Conservation (phyloP, 1,140 invertebrate species). For the Adoxophyes honmai region DNA sequence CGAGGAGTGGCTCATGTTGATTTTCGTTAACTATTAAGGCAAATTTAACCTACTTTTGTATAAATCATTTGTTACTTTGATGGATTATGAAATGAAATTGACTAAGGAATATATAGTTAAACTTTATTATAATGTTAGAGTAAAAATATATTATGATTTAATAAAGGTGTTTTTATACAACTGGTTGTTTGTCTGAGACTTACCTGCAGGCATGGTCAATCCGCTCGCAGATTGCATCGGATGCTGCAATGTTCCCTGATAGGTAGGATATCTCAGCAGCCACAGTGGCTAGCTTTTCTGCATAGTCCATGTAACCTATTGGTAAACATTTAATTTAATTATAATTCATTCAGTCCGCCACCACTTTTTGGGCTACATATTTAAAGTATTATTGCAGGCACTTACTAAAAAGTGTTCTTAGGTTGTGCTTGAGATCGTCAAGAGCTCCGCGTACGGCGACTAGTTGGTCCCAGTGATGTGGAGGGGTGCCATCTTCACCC, state of each 20-base stretch:
- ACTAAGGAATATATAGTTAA: slow-evolving; percentile 13
- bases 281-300: slow-evolving; percentile 70
- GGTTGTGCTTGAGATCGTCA: slow-evolving; percentile 65
- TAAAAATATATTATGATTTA: slow-evolving; percentile 52
- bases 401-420: slow-evolving; percentile 63
- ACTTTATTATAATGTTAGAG: slow-evolving; percentile 15
- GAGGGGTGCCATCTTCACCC: slow-evolving; percentile 65
- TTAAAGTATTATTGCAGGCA: neutral
- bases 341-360: no score
- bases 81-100: neutral
- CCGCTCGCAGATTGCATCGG: slow-evolving; percentile 72
- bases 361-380: no score
- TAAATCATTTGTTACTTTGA: slow-evolving; percentile 29
- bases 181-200: slow-evolving; percentile 21
- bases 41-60: slow-evolving; percentile 21
- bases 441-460: slow-evolving; percentile 60
- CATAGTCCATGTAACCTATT: slow-evolving; percentile 74
- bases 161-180: slow-evolving; percentile 51
- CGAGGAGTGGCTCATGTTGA: slow-evolving; percentile 36
- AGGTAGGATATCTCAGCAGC: slow-evolving; percentile 73
- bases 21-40: slow-evolving; percentile 27
- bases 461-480: slow-evolving; percentile 69
- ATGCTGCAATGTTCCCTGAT: slow-evolving; percentile 68
- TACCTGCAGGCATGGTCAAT: slow-evolving; percentile 69
- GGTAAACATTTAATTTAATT: neutral